Evolutionary conservation across 2,113 vertebrate species (phyloP), one percentile per base, ranked within the genome.

Genomic region (Aythya baeri): DNA sequence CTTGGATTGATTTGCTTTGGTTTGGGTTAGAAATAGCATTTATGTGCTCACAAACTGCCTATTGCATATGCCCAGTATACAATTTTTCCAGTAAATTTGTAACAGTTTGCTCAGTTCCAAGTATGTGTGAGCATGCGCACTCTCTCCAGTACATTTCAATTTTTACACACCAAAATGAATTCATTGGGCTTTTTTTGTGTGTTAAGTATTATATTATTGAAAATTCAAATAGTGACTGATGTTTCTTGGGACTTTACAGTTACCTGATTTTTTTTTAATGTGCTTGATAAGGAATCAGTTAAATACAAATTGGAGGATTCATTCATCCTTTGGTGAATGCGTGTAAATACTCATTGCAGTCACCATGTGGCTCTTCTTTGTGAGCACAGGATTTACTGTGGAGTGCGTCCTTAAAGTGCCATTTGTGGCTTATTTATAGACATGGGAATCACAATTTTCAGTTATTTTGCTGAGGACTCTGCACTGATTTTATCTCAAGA

Each of bases 21-120:
- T 68, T 86, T 93, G 83, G 81, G 74, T 91, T 88, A 81, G 92
- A 95, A 96, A 81, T 32, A 88, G 70, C 93, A 94, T 88, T 88
- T 81, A 73, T 43, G 52, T 95, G 58, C 79, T 94, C 79, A 66
- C 77, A 94, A 96, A 86, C 91, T 93, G 88, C 92, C 50, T 91
- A 6, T 88, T 92, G 41, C 80, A 62, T 86, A 65, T 94, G 88
- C 86, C 90, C 86, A 84, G 70, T 94, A n/a, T 84, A 77, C 54
- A 72, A 0, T 86, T 88, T 94, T 93, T 68, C 43, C 93, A 72
- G 76, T 88, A 57, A 80, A 82, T 84, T 84, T 91, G 83, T 95
- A 86, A 44, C 86, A 82, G 83, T 90, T 80, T 67, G 34, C 90
- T 88, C 32, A n/a, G 65, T 87, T 94, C 63, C 52, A 86, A 77